phyloP scores from a whole-genome alignment of 2,797 vertebrate genomes.

The Siniperca undulata region DNA sequence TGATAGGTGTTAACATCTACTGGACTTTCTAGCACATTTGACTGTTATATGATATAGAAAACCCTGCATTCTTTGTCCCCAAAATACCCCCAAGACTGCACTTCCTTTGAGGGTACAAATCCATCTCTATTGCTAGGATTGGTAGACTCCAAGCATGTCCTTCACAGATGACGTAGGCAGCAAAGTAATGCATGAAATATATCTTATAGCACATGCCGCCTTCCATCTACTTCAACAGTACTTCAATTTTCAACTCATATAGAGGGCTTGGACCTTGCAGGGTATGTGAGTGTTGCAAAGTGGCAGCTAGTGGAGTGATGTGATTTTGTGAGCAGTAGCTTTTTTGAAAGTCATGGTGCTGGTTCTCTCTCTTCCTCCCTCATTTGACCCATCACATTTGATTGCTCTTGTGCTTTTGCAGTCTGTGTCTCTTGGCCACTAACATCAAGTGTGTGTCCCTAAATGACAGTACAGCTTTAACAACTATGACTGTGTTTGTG shows the following conservation, averaged over 20 bases:
- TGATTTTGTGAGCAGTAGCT: slow-evolving; percentile 32
- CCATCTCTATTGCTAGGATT: not conserved
- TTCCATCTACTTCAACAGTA: slow-evolving; percentile 38
- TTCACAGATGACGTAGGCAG: not conserved
- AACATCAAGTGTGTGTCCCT: slow-evolving; percentile 31
- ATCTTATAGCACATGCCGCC: slow-evolving; percentile 32
- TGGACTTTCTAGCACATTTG: slow-evolving; percentile 1
- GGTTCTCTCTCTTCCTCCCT: not conserved
- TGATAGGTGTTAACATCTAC: not conserved
- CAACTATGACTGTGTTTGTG: slow-evolving; percentile 16
- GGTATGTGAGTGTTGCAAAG: slow-evolving; percentile 33
- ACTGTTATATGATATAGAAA: not conserved
- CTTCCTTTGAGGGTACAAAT: not conserved
- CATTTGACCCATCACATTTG: not conserved
- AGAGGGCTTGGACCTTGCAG: slow-evolving; percentile 5
- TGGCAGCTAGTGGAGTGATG: slow-evolving; percentile 23
- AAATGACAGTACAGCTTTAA: slow-evolving; percentile 29
- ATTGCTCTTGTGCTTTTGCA: slow-evolving; percentile 33
- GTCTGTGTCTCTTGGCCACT: slow-evolving; percentile 25
- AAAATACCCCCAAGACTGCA: not conserved
- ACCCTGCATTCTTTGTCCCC: not conserved
- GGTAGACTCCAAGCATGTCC: not conserved
- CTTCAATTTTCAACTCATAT: slow-evolving; percentile 27
- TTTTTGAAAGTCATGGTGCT: slow-evolving; percentile 13
- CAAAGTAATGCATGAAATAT: slow-evolving; percentile 25